Evolutionary conservation across 2,113 vertebrate species (phyloP).

Genomic region (Eublepharis macularius): DNA sequence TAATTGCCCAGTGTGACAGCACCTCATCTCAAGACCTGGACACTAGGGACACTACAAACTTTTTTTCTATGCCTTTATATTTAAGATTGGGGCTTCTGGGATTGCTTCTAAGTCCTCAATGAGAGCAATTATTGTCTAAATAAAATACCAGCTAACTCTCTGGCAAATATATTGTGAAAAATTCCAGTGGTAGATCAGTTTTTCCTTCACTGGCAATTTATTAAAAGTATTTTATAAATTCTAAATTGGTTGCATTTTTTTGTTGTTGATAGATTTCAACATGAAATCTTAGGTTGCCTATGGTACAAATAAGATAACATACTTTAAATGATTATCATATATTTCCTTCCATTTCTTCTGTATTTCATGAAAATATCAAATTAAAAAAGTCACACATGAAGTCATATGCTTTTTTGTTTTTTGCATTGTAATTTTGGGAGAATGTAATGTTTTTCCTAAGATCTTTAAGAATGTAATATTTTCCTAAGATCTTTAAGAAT

Average conservation of each 20-base stretch:
- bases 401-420: neutral
- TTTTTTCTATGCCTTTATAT: no score
- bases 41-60: no score
- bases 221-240: neutral
- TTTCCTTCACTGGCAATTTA: neutral
- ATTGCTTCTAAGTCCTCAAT: no score
- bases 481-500: neutral
- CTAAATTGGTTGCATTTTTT: neutral
- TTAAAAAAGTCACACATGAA: neutral
- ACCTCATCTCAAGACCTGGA: no score
- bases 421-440: neutral
- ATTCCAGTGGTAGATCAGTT: neutral
- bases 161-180: neutral
- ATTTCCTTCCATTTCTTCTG: neutral
- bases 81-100: no score
- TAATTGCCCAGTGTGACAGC: no score
- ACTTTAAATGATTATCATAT: neutral
- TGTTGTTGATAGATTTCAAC: no score
- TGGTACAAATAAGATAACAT: neutral
- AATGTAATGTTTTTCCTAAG: neutral
- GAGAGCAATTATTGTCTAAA: no score
- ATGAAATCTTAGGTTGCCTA: neutral
- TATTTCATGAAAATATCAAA: neutral
- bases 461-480: neutral
- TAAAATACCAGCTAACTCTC: no score